A percentile compares a stretch with the other conserved stretches of the same genome.
These are phyloP conservation scores for Pangasianodon gigas DNA, from an alignment of 2,113 vertebrate species.

Conservation along the genomic window DNA sequence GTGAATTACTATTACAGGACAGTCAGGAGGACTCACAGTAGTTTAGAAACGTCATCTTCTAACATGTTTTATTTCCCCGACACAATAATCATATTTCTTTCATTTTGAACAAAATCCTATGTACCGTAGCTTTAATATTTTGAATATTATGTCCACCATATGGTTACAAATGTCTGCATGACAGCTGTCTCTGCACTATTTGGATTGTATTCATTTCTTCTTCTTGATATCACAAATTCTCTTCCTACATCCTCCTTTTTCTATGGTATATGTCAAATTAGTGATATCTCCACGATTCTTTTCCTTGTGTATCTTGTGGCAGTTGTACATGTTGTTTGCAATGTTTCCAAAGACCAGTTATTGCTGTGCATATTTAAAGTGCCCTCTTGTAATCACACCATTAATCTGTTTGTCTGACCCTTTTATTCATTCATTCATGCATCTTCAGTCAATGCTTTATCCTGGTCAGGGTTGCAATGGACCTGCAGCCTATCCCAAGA, in stretches of 20 bases:
- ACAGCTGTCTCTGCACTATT: neutral
- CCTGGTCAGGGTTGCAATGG: neutral
- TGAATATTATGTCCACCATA: neutral
- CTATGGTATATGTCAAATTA: neutral
- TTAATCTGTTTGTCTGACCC: neutral
- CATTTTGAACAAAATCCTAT: neutral
- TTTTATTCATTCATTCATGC: neutral
- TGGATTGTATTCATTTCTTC: neutral
- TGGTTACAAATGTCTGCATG: constrained; percentile 60
- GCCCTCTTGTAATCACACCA: neutral
- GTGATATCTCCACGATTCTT: neutral
- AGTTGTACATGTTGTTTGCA: constrained; percentile 10
- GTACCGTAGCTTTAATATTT: neutral
- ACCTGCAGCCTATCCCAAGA: neutral
- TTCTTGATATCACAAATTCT: neutral
- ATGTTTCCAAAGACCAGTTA: neutral
- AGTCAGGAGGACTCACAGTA: neutral
- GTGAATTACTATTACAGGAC: neutral
- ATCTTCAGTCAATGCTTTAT: neutral
- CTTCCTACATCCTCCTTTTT: neutral
- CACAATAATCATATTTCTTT: neutral
- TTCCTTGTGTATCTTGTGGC: neutral
- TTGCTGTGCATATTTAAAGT: neutral
- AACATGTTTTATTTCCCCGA: neutral
- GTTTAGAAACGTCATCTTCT: neutral